Conservation (phyloP, 2,888 invertebrate species). For the Cryptocephalus primarius region DNA sequence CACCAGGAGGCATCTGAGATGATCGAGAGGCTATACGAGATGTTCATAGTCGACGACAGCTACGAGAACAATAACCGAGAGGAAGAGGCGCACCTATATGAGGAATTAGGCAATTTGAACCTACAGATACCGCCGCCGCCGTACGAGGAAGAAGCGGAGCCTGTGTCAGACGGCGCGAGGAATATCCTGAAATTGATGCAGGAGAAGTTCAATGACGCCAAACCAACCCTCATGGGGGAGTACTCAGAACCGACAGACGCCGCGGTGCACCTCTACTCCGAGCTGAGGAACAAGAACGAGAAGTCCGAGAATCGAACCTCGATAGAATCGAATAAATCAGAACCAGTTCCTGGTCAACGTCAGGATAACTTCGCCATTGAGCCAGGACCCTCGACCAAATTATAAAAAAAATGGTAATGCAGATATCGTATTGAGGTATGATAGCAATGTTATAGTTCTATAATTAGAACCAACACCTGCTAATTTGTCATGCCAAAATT, state of each 20-base stretch:
- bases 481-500: no score
- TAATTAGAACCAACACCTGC: no score
- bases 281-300: slow-evolving; percentile 39
- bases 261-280: slow-evolving; percentile 44
- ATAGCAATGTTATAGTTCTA: no score
- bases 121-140: slow-evolving; percentile 43
- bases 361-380: background rate
- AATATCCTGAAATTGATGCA: slow-evolving; percentile 52
- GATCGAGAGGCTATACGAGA: slow-evolving; percentile 65
- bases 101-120: slow-evolving; percentile 46
- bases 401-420: background rate
- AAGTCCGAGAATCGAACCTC: slow-evolving; percentile 23
- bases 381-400: background rate
- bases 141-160: slow-evolving; percentile 44
- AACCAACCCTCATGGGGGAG: slow-evolving; percentile 37
- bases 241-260: slow-evolving; percentile 47
- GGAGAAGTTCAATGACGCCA: slow-evolving; percentile 35
- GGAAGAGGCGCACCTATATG: slow-evolving; percentile 36
- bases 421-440: no score
- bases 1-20: slow-evolving; percentile 65
- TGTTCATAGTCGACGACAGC: slow-evolving; percentile 60
- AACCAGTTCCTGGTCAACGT: no score
- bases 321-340: no score
- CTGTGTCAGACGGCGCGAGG: slow-evolving; percentile 33
- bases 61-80: slow-evolving; percentile 43